Percentiles rank a stretch among this genome's conserved stretches.
These are phyloP conservation scores for Atlantisia rogersi DNA, from an alignment of 2,113 vertebrate genomes.

Conservation along the genomic window DNA sequence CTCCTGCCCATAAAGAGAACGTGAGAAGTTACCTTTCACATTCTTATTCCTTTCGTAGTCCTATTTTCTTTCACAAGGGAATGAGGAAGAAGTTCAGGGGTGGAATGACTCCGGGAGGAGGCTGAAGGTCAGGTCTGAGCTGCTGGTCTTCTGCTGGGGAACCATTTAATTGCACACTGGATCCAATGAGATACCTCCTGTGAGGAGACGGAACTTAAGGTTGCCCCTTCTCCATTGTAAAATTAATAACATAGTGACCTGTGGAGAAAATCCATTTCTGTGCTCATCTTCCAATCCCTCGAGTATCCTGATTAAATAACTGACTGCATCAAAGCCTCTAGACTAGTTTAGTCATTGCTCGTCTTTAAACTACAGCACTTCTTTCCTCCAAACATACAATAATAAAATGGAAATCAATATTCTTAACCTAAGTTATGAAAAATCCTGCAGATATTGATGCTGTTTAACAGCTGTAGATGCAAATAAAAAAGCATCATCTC, in stretches of 20 bases:
- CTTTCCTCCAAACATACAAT: constrained; percentile 6
- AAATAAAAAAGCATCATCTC: constrained; percentile 36
- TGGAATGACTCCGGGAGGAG: neutral
- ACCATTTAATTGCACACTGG: neutral
- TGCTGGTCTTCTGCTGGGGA: neutral
- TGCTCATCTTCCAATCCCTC: constrained; percentile 39
- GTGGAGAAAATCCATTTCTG: constrained; percentile 41
- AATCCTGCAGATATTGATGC: constrained; percentile 13
- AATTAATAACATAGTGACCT: constrained; percentile 50
- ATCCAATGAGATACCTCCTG: neutral
- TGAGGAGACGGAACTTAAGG: neutral
- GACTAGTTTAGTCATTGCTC: constrained; percentile 17
- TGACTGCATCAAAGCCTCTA: neutral
- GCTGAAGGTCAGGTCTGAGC: neutral
- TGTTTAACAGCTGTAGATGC: constrained; percentile 43
- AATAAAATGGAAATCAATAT: constrained; percentile 55
- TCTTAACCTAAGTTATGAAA: constrained; percentile 24
- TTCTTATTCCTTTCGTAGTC: neutral
- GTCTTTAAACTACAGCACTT: constrained; percentile 3
- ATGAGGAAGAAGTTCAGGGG: neutral
- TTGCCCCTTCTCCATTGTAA: neutral
- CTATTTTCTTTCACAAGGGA: neutral
- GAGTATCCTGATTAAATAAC: constrained; percentile 54
- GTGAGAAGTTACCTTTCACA: neutral
- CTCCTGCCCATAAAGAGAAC: neutral